Percentiles rank a stretch among this genome's conserved stretches.
Conservation (phyloP, 1,140 invertebrate species). For the Panagrolaimus sp. region DNA sequence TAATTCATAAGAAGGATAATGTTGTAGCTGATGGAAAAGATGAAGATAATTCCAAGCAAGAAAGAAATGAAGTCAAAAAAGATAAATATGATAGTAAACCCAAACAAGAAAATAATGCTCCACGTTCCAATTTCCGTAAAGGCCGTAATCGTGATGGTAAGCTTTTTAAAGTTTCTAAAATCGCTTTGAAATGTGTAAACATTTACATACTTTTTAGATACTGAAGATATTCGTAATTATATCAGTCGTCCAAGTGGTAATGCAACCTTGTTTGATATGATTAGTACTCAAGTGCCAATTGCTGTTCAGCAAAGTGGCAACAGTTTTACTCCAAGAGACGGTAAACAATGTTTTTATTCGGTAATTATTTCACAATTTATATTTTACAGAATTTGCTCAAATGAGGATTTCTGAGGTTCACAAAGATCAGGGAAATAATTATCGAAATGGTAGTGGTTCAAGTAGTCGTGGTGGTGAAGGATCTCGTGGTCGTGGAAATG, state of each 20-base stretch:
- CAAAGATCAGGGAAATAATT: too few species aligned
- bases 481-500: not conserved
- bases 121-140: not conserved
- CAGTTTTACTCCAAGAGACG: too few species aligned
- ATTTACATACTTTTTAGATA: not conserved
- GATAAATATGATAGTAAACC: not conserved
- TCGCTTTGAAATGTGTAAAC: not conserved
- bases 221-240: not conserved
- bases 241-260: slow-evolving; percentile 2
- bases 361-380: too few species aligned
- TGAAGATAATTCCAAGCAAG: not conserved
- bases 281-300: not conserved
- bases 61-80: not conserved
- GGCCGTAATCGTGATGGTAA: not conserved
- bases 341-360: too few species aligned
- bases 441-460: too few species aligned
- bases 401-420: too few species aligned
- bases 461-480: too few species aligned
- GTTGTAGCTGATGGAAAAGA: not conserved
- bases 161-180: not conserved
- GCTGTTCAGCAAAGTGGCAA: too few species aligned
- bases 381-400: too few species aligned
- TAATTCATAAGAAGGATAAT: not conserved
- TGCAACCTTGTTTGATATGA: not conserved
- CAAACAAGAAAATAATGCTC: too few species aligned